A percentile compares a stretch with the other conserved stretches of the same genome.
These are phyloP conservation scores for Glomeris marginata DNA, from an alignment of 2,888 invertebrate genomes.

Conservation along the genomic window DNA sequence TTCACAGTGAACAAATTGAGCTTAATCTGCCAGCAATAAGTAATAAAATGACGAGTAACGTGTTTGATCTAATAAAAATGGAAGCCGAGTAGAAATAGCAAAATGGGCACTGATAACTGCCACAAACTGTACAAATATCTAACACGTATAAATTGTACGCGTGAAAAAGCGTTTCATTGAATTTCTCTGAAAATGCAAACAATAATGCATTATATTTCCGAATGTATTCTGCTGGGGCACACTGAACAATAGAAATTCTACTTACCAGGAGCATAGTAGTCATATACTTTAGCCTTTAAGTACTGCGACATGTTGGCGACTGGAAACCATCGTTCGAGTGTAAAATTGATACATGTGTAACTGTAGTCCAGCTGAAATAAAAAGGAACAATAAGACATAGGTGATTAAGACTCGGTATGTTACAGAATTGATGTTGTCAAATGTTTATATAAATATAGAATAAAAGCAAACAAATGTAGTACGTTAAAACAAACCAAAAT, in stretches of 20 bases:
- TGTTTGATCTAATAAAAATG: no score
- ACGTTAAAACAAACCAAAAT: background rate
- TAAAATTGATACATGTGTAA: constrained; percentile 31
- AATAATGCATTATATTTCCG: constrained; percentile 2
- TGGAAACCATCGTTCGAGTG: constrained; percentile 33
- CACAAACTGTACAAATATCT: constrained; percentile 87
- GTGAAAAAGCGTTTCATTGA: constrained; percentile 82
- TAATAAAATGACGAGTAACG: no score
- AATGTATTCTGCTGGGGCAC: background rate
- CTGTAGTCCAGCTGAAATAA: constrained; percentile 27
- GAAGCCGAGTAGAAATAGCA: constrained; percentile 45
- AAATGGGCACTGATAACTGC: constrained; percentile 85
- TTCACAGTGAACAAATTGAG: no score
- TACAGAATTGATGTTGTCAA: background rate
- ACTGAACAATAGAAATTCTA: constrained; percentile 4
- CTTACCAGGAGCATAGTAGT: constrained; percentile 36
- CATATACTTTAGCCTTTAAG: constrained; percentile 31
- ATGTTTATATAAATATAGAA: constrained; percentile 3
- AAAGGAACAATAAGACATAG: background rate
- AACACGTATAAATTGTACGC: constrained; percentile 67
- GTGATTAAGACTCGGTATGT: no score
- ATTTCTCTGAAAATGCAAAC: constrained; percentile 51
- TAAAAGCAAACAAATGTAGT: background rate
- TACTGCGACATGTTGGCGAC: constrained; percentile 35
- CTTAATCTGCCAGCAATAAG: no score